Conservation (phyloP, 2,888 invertebrate species). For the Apotomis turbidana region DNA sequence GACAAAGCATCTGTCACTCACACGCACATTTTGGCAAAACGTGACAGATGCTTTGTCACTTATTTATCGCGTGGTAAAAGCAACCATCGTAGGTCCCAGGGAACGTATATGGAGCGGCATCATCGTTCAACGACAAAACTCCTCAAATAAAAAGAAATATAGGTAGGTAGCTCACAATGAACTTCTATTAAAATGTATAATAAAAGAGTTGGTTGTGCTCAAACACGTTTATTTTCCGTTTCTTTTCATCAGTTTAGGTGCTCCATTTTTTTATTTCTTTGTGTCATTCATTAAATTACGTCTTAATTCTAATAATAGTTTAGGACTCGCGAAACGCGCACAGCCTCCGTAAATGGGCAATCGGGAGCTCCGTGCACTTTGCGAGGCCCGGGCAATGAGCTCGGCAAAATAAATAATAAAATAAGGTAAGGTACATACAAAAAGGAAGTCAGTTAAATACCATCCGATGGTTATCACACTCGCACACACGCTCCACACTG, state of each 20-base stretch:
- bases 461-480: conserved; percentile 76
- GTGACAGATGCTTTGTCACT: too few species aligned
- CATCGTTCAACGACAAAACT: too few species aligned
- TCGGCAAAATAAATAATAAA: conserved; percentile 82
- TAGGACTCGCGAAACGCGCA: conserved; percentile 68
- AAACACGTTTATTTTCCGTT: conserved; percentile 81
- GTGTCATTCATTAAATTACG: conserved; percentile 79
- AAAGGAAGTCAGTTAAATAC: conserved; percentile 76
- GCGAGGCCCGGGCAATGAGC: conserved; percentile 79
- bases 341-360: conserved; percentile 80
- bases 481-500: conserved; percentile 74
- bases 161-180: background rate
- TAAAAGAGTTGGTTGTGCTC: conserved; percentile 70
- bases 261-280: conserved; percentile 77
- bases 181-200: conserved; percentile 45
- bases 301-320: conserved; percentile 80
- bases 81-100: too few species aligned
- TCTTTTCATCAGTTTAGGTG: conserved; percentile 78
- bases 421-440: conserved; percentile 75
- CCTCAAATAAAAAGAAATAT: too few species aligned
- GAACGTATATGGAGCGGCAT: too few species aligned
- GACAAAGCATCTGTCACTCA: too few species aligned
- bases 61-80: too few species aligned
- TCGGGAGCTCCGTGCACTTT: conserved; percentile 68
- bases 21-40: too few species aligned